Conservation (phyloP, 2,888 invertebrate genomes). For the Drosophila quinaria region DNA sequence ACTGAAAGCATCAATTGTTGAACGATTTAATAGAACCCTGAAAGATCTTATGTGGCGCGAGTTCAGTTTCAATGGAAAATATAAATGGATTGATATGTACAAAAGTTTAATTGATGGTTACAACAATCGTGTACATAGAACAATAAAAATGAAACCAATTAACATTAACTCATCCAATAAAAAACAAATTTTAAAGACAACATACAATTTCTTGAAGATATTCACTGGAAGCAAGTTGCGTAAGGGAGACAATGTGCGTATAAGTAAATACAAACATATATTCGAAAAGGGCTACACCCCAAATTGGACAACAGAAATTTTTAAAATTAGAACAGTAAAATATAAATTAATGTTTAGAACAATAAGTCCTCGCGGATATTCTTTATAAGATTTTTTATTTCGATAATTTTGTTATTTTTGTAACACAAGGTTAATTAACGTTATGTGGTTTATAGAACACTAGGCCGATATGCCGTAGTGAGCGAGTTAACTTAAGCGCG, state of each 20-base stretch:
- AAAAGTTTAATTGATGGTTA: background rate
- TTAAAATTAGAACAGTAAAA: background rate
- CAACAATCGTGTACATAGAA: background rate
- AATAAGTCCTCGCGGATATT: too few species aligned
- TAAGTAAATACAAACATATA: too few species aligned
- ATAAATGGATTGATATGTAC: slow-evolving; percentile 1
- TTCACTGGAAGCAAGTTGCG: background rate
- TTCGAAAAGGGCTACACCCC: too few species aligned
- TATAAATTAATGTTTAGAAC: too few species aligned
- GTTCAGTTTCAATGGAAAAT: background rate
- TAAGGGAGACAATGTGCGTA: background rate
- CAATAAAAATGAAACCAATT: background rate
- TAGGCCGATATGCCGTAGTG: too few species aligned
- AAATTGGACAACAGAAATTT: background rate
- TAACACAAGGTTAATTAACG: too few species aligned
- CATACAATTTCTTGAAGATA: background rate
- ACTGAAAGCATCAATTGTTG: background rate
- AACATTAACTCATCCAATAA: background rate
- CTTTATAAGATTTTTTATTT: too few species aligned
- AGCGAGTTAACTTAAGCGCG: too few species aligned
- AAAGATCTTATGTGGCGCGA: background rate
- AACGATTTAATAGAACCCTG: background rate
- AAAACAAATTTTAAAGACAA: background rate
- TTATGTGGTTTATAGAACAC: too few species aligned
- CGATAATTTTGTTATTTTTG: too few species aligned